These are phyloP conservation scores for Leptopilina clavipes DNA, from an alignment of 1,140 invertebrate species.

Conservation along the genomic window DNA sequence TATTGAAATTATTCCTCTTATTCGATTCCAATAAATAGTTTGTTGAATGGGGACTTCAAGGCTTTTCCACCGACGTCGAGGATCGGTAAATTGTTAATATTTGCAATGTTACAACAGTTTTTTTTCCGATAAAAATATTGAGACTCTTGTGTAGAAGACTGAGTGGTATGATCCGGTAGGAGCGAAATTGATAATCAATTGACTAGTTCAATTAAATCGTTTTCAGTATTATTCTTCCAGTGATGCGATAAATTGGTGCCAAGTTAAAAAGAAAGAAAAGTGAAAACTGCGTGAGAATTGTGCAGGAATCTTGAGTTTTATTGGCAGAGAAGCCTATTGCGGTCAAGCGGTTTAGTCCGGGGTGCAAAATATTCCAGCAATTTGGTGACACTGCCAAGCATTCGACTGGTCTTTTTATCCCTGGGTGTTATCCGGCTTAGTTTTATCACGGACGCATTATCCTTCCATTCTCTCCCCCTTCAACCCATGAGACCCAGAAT, in stretches of 20 bases:
- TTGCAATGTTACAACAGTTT: too few relatives aligned
- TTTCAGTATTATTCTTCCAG: background rate
- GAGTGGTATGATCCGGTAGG: too few relatives aligned
- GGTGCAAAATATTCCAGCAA: constrained; percentile 56
- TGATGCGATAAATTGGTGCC: background rate
- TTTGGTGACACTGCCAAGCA: constrained; percentile 56
- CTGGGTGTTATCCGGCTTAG: constrained; percentile 55
- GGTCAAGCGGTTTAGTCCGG: constrained; percentile 27
- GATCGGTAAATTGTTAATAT: too few relatives aligned
- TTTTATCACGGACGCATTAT: constrained; percentile 58
- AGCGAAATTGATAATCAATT: too few relatives aligned
- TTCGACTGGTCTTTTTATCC: constrained; percentile 49
- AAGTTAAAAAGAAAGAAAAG: background rate
- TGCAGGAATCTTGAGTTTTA: background rate
- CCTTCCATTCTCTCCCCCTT: constrained; percentile 21
- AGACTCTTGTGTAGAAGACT: too few relatives aligned
- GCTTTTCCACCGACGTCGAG: too few relatives aligned
- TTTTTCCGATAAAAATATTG: too few relatives aligned
- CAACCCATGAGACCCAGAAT: background rate
- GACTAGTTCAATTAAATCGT: background rate
- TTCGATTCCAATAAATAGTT: too few relatives aligned
- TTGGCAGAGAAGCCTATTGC: constrained; percentile 20
- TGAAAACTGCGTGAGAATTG: background rate
- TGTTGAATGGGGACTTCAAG: too few relatives aligned
- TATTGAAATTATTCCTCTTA: too few relatives aligned